Evolutionary conservation across 2,888 invertebrate genomes (phyloP).

Genomic region (Eurytoma californica): DNA sequence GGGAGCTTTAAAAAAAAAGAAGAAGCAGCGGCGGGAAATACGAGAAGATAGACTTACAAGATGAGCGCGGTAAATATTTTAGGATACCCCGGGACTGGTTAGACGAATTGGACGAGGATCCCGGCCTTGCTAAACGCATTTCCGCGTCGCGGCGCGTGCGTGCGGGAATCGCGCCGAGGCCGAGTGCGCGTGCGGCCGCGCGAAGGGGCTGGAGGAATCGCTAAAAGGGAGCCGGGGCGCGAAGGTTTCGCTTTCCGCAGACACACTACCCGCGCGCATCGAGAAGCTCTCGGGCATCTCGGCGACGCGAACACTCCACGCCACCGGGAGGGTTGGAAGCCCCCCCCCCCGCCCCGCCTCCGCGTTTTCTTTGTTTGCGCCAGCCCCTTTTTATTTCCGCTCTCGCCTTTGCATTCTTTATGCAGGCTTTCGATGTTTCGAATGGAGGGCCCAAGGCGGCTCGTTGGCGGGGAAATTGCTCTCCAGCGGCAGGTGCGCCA

Average conservation of each 20-base stretch:
- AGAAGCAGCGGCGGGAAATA: constrained; percentile 30
- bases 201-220: too few species aligned
- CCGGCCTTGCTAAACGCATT: constrained; percentile 60
- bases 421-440: background rate
- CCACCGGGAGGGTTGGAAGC: background rate
- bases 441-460: too few species aligned
- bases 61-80: constrained; percentile 61
- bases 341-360: constrained; percentile 16
- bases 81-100: constrained; percentile 40
- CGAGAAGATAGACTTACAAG: constrained; percentile 48
- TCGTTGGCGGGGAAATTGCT: background rate
- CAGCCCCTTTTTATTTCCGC: background rate
- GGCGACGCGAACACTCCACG: too few species aligned
- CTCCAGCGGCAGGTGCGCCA: background rate
- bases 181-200: too few species aligned
- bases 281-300: background rate
- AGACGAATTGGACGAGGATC: constrained; percentile 60
- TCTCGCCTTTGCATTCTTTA: constrained; percentile 36
- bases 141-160: constrained; percentile 41
- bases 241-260: constrained; percentile 3
- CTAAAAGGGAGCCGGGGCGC: background rate
- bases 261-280: background rate
- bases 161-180: background rate
- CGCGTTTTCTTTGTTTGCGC: constrained; percentile 18
- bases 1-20: constrained; percentile 8